These are phyloP conservation scores for Sclerurus mexicanus DNA, from an alignment of 2,113 vertebrate species.

Conservation along the genomic window DNA sequence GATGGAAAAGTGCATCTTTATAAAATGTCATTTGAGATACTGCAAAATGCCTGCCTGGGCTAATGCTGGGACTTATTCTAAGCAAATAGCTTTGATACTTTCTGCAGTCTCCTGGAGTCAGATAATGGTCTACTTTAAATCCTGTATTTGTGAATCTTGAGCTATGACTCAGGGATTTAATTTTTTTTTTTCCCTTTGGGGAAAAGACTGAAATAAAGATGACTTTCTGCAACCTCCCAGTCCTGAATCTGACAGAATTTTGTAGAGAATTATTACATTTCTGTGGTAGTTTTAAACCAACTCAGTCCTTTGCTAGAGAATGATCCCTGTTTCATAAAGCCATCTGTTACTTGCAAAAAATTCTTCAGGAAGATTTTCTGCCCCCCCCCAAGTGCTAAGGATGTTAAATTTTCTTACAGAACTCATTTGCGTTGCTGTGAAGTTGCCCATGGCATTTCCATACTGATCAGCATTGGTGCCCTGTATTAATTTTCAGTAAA, in stretches of 20 bases:
- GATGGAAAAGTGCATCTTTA: neutral
- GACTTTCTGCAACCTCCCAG: neutral
- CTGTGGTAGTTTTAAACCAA: neutral
- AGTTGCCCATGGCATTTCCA: neutral
- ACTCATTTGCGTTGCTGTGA: neutral
- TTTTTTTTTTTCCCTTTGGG: neutral
- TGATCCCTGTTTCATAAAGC: neutral
- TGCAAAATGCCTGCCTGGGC: neutral
- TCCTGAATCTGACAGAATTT: neutral
- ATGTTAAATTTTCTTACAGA: neutral
- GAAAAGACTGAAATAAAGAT: neutral
- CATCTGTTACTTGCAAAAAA: neutral
- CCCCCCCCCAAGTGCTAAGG: neutral
- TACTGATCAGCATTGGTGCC: neutral
- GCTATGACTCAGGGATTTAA: neutral
- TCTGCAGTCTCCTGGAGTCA: neutral
- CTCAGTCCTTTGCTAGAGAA: neutral
- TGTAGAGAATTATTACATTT: neutral
- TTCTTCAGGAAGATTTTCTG: neutral
- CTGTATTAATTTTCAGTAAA: neutral
- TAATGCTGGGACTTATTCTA: neutral
- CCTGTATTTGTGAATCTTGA: neutral
- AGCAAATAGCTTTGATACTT: neutral
- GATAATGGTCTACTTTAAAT: neutral
- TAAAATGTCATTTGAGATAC: neutral